Evolutionary conservation across 2,113 vertebrate genomes (phyloP).

Genomic region (Pituophis catenifer): DNA sequence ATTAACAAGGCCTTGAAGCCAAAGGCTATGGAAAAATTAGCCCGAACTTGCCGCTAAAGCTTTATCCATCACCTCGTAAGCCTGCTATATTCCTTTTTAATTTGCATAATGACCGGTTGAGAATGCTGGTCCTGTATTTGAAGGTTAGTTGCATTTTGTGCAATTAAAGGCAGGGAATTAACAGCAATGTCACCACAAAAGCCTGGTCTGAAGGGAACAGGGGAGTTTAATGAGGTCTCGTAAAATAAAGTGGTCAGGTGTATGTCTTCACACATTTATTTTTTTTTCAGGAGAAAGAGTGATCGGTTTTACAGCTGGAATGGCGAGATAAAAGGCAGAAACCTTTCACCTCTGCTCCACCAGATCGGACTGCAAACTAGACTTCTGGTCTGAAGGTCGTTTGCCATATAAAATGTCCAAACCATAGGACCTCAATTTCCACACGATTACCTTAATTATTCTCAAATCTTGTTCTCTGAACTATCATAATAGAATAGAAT

Average conservation of each 20-base stretch:
- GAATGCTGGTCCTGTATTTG: slow-evolving; percentile 17
- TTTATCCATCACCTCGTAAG: slow-evolving; percentile 34
- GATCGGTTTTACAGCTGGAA: accelerated
- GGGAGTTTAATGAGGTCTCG: slow-evolving; percentile 14
- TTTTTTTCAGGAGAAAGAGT: not conserved
- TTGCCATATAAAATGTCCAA: not conserved
- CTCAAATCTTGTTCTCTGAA: not conserved
- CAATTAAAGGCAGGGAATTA: slow-evolving; percentile 13
- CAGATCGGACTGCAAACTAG: not conserved
- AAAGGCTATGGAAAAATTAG: slow-evolving; percentile 53
- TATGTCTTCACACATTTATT: not conserved
- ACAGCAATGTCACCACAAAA: not conserved
- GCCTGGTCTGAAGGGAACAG: not conserved
- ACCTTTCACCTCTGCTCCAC: not conserved
- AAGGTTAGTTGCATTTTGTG: slow-evolving; percentile 32
- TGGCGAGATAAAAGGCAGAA: not conserved
- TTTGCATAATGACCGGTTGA: slow-evolving; percentile 31
- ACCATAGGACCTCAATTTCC: not conserved
- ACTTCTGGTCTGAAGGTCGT: not conserved
- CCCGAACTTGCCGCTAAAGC: slow-evolving; percentile 35
- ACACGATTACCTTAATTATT: not conserved
- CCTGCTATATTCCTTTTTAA: slow-evolving; percentile 17
- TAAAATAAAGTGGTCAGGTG: not conserved
- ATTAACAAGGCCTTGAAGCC: slow-evolving; percentile 57
- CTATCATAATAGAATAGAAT: not conserved